Evolutionary conservation across 2,113 vertebrate species (phyloP).

Genomic region (Sakesphorus luctuosus): DNA sequence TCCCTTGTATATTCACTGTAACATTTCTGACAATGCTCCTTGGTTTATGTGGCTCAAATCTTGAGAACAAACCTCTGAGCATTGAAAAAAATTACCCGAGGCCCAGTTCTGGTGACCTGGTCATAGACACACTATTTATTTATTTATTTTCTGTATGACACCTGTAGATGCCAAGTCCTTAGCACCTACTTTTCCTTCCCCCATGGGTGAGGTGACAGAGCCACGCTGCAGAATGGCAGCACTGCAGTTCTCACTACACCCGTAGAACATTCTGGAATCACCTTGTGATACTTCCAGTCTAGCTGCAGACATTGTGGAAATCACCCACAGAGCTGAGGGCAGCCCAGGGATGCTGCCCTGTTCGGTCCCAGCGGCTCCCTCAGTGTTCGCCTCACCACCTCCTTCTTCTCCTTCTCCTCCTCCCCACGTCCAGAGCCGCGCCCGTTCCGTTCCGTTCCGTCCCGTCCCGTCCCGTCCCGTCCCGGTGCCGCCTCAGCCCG

Average conservation of each 20-base stretch:
- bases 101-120: not conserved
- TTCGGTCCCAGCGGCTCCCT: rapidly evolving
- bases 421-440: not conserved
- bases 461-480: not conserved
- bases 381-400: not conserved
- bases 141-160: not conserved
- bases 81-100: not conserved
- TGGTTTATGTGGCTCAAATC: not conserved
- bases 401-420: not conserved
- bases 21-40: not conserved
- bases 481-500: not conserved
- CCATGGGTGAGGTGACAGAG: not conserved
- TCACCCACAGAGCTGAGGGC: rapidly evolving
- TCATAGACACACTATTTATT: not conserved
- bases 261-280: not conserved
- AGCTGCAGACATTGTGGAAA: not conserved
- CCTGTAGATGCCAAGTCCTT: rapidly evolving
- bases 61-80: not conserved
- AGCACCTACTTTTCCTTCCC: not conserved
- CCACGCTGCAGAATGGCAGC: not conserved
- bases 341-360: not conserved
- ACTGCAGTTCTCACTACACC: rapidly evolving
- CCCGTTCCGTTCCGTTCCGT: no score
- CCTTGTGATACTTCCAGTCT: not conserved
- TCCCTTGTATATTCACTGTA: not conserved